These are phyloP conservation scores for Brenthis daphne DNA, from an alignment of 2,888 invertebrate genomes.

Conservation along the genomic window DNA sequence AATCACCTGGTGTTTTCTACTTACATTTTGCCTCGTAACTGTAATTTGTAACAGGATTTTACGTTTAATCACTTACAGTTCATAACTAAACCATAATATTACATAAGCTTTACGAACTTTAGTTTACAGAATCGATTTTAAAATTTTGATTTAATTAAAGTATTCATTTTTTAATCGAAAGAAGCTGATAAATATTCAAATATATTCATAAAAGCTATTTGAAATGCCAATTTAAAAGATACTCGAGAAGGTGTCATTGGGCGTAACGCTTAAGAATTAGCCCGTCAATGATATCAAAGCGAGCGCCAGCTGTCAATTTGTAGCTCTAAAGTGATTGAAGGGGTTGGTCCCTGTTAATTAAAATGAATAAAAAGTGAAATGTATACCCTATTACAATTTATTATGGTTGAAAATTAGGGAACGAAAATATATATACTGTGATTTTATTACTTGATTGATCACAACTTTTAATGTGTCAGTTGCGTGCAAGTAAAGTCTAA, in stretches of 20 bases:
- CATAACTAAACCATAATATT: neutral
- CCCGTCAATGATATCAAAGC: conserved; percentile 71
- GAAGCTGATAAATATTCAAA: neutral
- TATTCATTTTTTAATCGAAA: too few species aligned
- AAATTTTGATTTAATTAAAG: too few species aligned
- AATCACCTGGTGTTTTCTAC: conserved; percentile 33
- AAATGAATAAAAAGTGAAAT: conserved; percentile 32
- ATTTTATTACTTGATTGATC: conserved; percentile 61
- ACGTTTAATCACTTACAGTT: neutral
- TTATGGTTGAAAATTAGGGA: conserved; percentile 33
- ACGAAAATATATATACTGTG: conserved; percentile 42
- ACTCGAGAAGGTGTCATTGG: conserved; percentile 27
- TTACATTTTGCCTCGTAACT: neutral
- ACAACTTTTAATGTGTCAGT: conserved; percentile 61
- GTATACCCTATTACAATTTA: conserved; percentile 25
- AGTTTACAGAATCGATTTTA: neutral
- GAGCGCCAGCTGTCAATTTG: conserved; percentile 70
- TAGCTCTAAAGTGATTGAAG: conserved; percentile 55
- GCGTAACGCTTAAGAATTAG: conserved; percentile 65
- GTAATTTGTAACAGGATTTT: neutral
- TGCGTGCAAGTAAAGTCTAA: conserved; percentile 51
- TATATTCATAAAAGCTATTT: conserved; percentile 3
- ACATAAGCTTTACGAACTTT: neutral
- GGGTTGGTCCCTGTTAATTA: conserved; percentile 40
- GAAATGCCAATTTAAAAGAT: conserved; percentile 29